Evolutionary conservation across 1,140 invertebrate genomes (phyloP).

Genomic region (Subanguina moxae): DNA sequence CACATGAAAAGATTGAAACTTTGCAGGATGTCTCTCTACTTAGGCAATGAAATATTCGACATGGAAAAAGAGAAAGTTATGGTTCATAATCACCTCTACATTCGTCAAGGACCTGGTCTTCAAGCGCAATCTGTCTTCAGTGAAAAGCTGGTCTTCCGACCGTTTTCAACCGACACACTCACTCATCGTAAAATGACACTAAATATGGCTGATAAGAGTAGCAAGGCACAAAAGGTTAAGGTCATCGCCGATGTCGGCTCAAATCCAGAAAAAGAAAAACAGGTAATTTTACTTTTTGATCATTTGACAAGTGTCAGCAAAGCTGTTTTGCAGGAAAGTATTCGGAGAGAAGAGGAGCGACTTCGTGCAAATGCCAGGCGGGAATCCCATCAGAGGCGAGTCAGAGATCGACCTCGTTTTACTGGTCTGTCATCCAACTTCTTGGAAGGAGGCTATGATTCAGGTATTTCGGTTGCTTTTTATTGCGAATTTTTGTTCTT

Average conservation of each 20-base stretch:
- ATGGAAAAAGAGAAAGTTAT: constrained; percentile 86
- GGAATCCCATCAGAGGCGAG: constrained; percentile 42
- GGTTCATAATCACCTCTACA: constrained; percentile 87
- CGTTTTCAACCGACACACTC: constrained; percentile 78
- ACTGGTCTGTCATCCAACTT: constrained; percentile 38
- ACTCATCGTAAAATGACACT: constrained; percentile 98
- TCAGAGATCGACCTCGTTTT: constrained; percentile 33
- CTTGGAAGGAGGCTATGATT: constrained; percentile 42
- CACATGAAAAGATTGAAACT: no score
- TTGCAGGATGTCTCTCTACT: constrained; percentile 84
- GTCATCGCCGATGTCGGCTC: constrained; percentile 70
- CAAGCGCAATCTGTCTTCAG: constrained; percentile 94
- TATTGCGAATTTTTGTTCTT: neutral
- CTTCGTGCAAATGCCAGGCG: constrained; percentile 48
- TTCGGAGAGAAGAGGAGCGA: constrained; percentile 53
- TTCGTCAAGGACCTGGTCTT: constrained; percentile 91
- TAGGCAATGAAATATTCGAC: constrained; percentile 95
- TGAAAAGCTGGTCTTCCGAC: constrained; percentile 88
- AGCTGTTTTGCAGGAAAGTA: constrained; percentile 46
- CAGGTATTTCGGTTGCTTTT: constrained; percentile 19
- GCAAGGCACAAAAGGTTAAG: constrained; percentile 91
- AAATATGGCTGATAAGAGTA: constrained; percentile 90
- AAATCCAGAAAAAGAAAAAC: constrained; percentile 49
- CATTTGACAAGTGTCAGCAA: neutral
- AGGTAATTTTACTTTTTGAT: constrained; percentile 18